Evolutionary conservation across 2,797 vertebrate genomes (phyloP), one percentile per base, ranked within the genome.

Genomic region (Lagorchestes hirsutus): DNA sequence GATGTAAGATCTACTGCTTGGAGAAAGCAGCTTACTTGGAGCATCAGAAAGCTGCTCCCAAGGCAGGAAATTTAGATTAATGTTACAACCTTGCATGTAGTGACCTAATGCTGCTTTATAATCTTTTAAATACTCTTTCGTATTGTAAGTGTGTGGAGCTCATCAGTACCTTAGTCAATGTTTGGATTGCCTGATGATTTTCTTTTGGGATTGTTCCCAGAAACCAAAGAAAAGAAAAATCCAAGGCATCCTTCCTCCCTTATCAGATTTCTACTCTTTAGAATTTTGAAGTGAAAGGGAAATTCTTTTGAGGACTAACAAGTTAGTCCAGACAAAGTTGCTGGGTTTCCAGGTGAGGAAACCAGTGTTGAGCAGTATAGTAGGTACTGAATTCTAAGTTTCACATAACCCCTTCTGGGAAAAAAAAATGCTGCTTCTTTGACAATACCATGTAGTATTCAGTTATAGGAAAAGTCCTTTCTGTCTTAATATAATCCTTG

Each of bases 271-370:
- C 90, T 92, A 82, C 91, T 59, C 74, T 93, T 67, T n/a, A 90
- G 95, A 74, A 29, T 62, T 93, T 87, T 90, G 91, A 96, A 91
- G 55, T 22, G 46, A 50, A 91, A 92, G 55, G 87, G 31, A 52
- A 90, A 46, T 50, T 11, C 24, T 87, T 87, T 87, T 3, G 40
- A 46, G 74, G 40, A 87, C 18, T 40, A 87, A 87, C 9, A 87
- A 87, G 40, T 87, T 27, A 50, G 6, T n/a, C 4, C 34, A 67
- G 55, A 0, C 52, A 91, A 96, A 93, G 90, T 94, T 90, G 55
- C 92, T 55, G 50, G 94, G 57, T 57, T 93, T 74, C 93, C 40
- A 57, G 50, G 22, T 92, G 27, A 94, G 28, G 34, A 90, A 50
- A 67, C 87, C 46, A 59, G 93, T 93, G 16, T 9, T 52, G 46